Conservation (phyloP, 2,888 invertebrate genomes). For the Patella caerulea region DNA sequence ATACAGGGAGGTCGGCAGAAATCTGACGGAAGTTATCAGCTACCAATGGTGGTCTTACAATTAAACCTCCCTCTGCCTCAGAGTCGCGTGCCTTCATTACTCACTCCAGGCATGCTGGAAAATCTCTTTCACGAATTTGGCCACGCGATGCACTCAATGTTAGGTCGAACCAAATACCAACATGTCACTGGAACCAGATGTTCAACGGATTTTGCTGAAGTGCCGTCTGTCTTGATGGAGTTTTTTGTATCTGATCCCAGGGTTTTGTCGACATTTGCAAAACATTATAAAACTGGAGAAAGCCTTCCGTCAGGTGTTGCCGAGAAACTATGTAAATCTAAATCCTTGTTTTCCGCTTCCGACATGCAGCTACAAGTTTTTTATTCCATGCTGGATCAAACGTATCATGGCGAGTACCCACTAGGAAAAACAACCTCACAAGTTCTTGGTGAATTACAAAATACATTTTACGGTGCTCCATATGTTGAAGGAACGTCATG, state of each 20-base stretch:
- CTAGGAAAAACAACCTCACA: slow-evolving; percentile 77
- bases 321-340: slow-evolving; percentile 85
- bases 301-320: slow-evolving; percentile 86
- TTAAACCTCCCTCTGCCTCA: slow-evolving; percentile 86
- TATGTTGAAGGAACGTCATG: slow-evolving; percentile 93
- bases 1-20: slow-evolving; percentile 91
- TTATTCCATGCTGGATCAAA: slow-evolving; percentile 92
- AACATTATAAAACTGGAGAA: slow-evolving; percentile 91
- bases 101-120: slow-evolving; percentile 89
- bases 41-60: slow-evolving; percentile 94
- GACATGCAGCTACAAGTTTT: slow-evolving; percentile 76
- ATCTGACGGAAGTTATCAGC: slow-evolving; percentile 84
- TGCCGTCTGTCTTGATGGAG: slow-evolving; percentile 99
- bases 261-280: slow-evolving; percentile 86
- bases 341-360: slow-evolving; percentile 88
- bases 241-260: slow-evolving; percentile 93
- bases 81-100: slow-evolving; percentile 80
- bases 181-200: slow-evolving; percentile 98
- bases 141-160: slow-evolving; percentile 98
- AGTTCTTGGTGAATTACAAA: slow-evolving; percentile 83
- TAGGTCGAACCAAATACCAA: slow-evolving; percentile 94
- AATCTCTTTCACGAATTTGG: slow-evolving; percentile 99
- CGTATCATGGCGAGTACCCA: slow-evolving; percentile 83
- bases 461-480: slow-evolving; percentile 87
- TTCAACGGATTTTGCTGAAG: slow-evolving; percentile 97